A percentile compares a stretch with the other conserved stretches of the same genome.
phyloP scores from a whole-genome alignment of 2,888 invertebrate genomes.

The Carterocephalus palaemon region DNA sequence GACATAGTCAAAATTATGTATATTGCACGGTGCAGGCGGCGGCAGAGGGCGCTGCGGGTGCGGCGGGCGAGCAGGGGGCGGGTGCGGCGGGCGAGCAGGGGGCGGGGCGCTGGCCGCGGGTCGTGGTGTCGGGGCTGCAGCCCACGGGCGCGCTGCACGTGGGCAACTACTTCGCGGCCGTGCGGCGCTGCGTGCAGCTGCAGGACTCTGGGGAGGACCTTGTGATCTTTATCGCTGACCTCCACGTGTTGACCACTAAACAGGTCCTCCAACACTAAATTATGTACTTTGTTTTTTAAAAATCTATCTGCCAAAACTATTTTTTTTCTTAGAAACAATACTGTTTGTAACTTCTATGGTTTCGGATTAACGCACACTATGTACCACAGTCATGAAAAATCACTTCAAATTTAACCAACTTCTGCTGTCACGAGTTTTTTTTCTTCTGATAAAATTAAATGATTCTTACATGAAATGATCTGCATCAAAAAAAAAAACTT shows the following conservation, averaged over 20 bases:
- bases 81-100: not conserved
- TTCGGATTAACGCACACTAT: not conserved
- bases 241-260: constrained; percentile 93
- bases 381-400: too few relatives aligned
- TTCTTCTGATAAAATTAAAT: too few relatives aligned
- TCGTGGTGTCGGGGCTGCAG: constrained; percentile 95
- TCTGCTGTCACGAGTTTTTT: too few relatives aligned
- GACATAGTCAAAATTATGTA: not conserved
- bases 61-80: not conserved
- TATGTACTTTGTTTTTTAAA: not conserved
- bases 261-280: constrained; percentile 82
- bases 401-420: too few relatives aligned
- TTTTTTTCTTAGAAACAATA: not conserved
- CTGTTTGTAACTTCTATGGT: not conserved
- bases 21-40: too few relatives aligned
- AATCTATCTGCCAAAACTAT: not conserved
- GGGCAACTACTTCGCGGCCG: constrained; percentile 97
- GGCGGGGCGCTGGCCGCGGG: constrained; percentile 66
- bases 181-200: constrained; percentile 90
- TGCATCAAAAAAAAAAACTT: too few relatives aligned
- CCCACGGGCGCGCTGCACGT: constrained; percentile 96
- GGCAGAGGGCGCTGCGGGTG: too few relatives aligned
- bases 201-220: constrained; percentile 86
- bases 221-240: constrained; percentile 91
- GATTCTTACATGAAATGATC: too few relatives aligned